Evolutionary conservation across 2,888 invertebrate species (phyloP), one percentile per base, ranked within the genome.

Genomic region (Agonum fuliginosum): DNA sequence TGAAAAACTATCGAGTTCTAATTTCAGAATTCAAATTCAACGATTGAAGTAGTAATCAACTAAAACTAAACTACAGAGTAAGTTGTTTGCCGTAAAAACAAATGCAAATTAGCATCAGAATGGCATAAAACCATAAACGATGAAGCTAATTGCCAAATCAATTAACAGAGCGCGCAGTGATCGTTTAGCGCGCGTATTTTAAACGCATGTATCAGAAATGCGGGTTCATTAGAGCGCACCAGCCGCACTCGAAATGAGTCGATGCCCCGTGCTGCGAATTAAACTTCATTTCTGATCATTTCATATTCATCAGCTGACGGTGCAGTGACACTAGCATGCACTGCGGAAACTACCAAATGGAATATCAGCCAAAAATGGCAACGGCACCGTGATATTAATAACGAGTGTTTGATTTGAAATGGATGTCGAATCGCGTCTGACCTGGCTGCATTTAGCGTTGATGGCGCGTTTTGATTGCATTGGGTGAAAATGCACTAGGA

Each of bases 241-340:
- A 22, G 22, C 20, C 5, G 22, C 51, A 8, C 22, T 30, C 34
- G 20, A 51, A 51, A 20, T 43, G 37, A 10, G 62, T 43, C 54
- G 14, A 54, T 72, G 48, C 22, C 43, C 71, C 37, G 14, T 58
- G 22, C 30, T 30, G 27, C 74, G 46, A 46, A 30, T 72, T 62
- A 74, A 74, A 74, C 65, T 74, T 65, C 74, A 65, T 65, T 74
- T 74, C 43, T 8, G 46, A 30, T 65, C 20, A 74, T 62, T 74
- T 30, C 65, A 74, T 74, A 74, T 74, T 74, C 74, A 74, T 74
- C 74, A 74, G 24, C 5, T 41, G 34, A 17, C 34, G 6, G 34
- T 37, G 54, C 58, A 27, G 4, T 27, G 58, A 27, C 34, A 30
- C 58, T 62, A 30, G 30, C 8, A 8, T 30, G 8, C n/a, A n/a